Percentiles rank a stretch among this genome's conserved stretches.
Conservation (phyloP, 2,113 vertebrate species). For the Marcusenius ussheri region DNA sequence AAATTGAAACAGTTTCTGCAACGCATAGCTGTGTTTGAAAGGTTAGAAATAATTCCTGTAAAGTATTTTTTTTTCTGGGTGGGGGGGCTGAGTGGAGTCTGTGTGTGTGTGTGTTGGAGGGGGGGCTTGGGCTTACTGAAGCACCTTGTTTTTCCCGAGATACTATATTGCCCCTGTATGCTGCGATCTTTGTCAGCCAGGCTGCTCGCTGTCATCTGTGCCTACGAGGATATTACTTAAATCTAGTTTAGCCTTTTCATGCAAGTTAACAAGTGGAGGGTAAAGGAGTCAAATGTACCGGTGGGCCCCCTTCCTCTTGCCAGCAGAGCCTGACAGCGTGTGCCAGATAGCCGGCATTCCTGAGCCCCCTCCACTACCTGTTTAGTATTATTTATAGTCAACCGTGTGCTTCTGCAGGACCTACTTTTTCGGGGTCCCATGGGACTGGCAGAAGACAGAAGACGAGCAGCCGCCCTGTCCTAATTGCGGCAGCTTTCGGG, state of each 20-base stretch:
- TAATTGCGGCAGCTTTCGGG: neutral
- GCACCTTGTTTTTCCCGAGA: constrained; percentile 45
- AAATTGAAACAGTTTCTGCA: neutral
- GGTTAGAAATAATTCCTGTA: neutral
- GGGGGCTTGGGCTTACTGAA: neutral
- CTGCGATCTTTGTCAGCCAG: constrained; percentile 58
- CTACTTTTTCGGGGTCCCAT: neutral
- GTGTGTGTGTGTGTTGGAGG: neutral
- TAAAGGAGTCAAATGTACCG: constrained; percentile 47
- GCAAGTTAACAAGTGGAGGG: constrained; percentile 40
- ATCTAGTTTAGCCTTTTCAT: constrained; percentile 59
- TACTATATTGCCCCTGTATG: constrained; percentile 46
- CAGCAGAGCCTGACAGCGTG: constrained; percentile 1
- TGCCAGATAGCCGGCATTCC: neutral
- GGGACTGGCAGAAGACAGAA: neutral
- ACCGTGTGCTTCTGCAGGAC: neutral
- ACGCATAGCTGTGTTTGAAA: neutral
- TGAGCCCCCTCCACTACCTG: neutral
- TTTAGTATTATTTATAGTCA: neutral
- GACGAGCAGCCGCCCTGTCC: neutral
- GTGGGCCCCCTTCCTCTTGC: constrained; percentile 30
- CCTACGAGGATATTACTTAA: constrained; percentile 57
- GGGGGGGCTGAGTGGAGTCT: neutral
- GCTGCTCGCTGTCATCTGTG: constrained; percentile 50
- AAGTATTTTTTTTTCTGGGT: neutral